Evolutionary conservation across 2,888 invertebrate genomes (phyloP).

Genomic region (Macropis europaea): DNA sequence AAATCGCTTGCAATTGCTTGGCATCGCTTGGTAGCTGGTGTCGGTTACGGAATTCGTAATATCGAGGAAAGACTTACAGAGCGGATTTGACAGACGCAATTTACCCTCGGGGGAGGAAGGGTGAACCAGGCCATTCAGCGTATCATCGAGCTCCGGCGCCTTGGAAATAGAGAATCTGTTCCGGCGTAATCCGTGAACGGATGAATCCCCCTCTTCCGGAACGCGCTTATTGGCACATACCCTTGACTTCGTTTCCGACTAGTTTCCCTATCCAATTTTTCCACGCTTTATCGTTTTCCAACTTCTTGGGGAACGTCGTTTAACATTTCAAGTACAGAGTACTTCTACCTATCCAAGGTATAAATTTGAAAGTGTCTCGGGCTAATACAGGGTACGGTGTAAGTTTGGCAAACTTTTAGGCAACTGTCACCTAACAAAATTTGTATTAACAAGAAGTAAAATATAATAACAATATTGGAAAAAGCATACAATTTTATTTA

Average conservation of each 20-base stretch:
- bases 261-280: conserved; percentile 29
- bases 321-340: too few species aligned
- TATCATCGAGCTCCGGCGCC: conserved; percentile 45
- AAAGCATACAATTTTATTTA: too few species aligned
- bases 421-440: too few species aligned
- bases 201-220: conserved; percentile 37
- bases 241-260: conserved; percentile 28
- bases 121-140: conserved; percentile 30
- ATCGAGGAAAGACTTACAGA: conserved; percentile 54
- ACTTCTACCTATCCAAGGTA: too few species aligned
- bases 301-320: not conserved
- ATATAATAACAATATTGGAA: too few species aligned
- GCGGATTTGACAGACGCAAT: conserved; percentile 59
- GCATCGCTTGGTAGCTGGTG: conserved; percentile 19
- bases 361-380: too few species aligned
- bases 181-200: conserved; percentile 47
- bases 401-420: too few species aligned
- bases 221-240: conserved; percentile 47
- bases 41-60: conserved; percentile 54
- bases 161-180: conserved; percentile 50
- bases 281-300: conserved; percentile 9
- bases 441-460: too few species aligned
- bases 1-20: conserved; percentile 33
- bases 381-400: too few species aligned
- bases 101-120: conserved; percentile 12